Conservation (phyloP, 2,888 invertebrate species). For the Pollenia labialis region DNA sequence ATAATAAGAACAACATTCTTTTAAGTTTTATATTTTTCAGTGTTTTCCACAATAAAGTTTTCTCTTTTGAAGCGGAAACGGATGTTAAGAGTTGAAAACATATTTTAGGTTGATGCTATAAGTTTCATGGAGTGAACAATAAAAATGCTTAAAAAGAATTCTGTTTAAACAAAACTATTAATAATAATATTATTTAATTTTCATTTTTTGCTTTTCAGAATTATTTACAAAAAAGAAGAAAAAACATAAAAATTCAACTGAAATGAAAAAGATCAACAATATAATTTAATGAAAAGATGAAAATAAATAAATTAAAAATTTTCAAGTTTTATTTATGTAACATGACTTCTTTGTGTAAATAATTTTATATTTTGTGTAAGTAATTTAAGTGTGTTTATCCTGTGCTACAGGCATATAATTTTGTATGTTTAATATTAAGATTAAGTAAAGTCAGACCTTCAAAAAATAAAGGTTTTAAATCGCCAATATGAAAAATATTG, state of each 20-base stretch:
- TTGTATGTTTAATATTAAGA: too few species aligned
- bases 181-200: too few species aligned
- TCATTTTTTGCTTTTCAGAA: too few species aligned
- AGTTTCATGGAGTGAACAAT: not conserved
- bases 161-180: not conserved
- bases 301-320: slow-evolving; percentile 29
- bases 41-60: slow-evolving; percentile 58
- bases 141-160: not conserved
- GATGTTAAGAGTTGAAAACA: slow-evolving; percentile 65
- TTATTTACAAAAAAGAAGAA: too few species aligned
- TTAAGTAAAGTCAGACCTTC: too few species aligned
- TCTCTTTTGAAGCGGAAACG: slow-evolving; percentile 63
- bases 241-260: too few species aligned
- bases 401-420: too few species aligned
- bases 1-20: not conserved
- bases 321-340: not conserved
- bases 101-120: slow-evolving; percentile 51
- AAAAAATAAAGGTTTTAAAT: too few species aligned
- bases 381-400: too few species aligned
- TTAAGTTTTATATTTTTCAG: slow-evolving; percentile 53
- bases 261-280: not conserved
- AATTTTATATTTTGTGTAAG: too few species aligned
- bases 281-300: slow-evolving; percentile 17
- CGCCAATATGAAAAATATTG: too few species aligned
- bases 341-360: too few species aligned